Percentiles rank a stretch among this genome's conserved stretches.
Evolutionary conservation across 2,113 vertebrate genomes (phyloP).

Genomic region (Anguilla rostrata): DNA sequence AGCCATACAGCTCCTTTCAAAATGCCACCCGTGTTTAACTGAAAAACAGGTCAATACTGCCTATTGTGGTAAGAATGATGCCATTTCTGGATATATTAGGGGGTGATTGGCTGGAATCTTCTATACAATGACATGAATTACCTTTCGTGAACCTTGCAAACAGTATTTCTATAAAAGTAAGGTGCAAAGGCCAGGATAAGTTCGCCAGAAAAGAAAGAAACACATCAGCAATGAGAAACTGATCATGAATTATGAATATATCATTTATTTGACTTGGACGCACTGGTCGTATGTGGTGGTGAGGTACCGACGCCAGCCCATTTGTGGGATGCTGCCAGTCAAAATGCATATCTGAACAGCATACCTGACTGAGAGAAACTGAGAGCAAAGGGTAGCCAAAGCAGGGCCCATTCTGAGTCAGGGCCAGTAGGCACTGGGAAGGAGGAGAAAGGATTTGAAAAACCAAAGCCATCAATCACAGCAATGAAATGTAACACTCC

Average conservation of each 20-base stretch:
- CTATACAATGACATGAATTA: slow-evolving; percentile 68
- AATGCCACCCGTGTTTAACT: slow-evolving; percentile 56
- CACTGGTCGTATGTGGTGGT: neutral
- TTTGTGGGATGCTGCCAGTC: neutral
- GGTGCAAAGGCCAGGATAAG: slow-evolving; percentile 62
- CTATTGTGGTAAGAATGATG: slow-evolving; percentile 48
- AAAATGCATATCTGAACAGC: neutral
- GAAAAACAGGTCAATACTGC: slow-evolving; percentile 66
- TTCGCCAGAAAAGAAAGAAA: slow-evolving; percentile 48
- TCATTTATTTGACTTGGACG: neutral
- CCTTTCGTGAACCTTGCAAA: slow-evolving; percentile 66
- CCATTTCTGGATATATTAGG: slow-evolving; percentile 66
- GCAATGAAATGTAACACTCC: neutral
- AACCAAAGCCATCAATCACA: neutral
- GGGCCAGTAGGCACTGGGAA: neutral
- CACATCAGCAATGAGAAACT: slow-evolving; percentile 23
- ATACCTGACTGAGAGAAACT: neutral
- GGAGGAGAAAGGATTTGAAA: neutral
- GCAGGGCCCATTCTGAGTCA: neutral
- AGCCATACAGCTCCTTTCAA: slow-evolving; percentile 45
- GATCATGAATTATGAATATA: neutral
- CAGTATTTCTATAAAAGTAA: slow-evolving; percentile 66
- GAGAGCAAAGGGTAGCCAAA: neutral
- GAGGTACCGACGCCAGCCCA: neutral
- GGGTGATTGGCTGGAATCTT: slow-evolving; percentile 63